Base-by-base conservation (phyloP, 2,797 vertebrate species). In the Pteropus rufus region DNA sequence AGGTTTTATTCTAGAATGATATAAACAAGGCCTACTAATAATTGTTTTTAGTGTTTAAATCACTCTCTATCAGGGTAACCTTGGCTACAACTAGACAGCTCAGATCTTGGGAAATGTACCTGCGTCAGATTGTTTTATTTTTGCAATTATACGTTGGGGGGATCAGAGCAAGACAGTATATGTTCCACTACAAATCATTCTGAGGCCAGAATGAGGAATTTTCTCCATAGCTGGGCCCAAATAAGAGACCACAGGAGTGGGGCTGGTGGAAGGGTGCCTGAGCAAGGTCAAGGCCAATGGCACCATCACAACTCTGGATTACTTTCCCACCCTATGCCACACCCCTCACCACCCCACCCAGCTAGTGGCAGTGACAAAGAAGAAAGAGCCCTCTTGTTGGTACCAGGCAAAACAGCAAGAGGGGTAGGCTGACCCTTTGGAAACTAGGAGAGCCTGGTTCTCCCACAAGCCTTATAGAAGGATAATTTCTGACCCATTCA, bases 41-140 rank as follows among this genome's bases (percentile, higher is more conserved):
- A 76, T 77, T n/a, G 24, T 34, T 64, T 77, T 69, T 41, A 49
- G 9, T 58, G 44, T 80, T 70, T 75, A 14, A 41, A 49, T 92
- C 90, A 72, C 41, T 85, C 39, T 79, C 79, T 58, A 34, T 89
- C 84, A 75, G 36, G 39, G 44, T 83, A 70, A 87, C 93, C 95
- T 90, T 76, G 46, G 23, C 65, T 64, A 65, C 65, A 84, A 60
- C 19, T 18, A 39, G 65, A 80, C 54, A 60, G 79, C 65, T 94
- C 83, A 73, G 67, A 75, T 67, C 65, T 73, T 77, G 49, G 60
- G 49, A 89, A 93, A 85, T 24, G 11, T 56, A 84, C 41, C 24
- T 24, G 18, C 56, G 64, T 96, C 80, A 76, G 60, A 54, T 62
- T 82, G 94, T 67, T 97, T 92, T 96, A 81, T 95, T 93, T 92